Evolutionary conservation across 2,797 vertebrate species (phyloP).

Genomic region (Chelonia mydas): DNA sequence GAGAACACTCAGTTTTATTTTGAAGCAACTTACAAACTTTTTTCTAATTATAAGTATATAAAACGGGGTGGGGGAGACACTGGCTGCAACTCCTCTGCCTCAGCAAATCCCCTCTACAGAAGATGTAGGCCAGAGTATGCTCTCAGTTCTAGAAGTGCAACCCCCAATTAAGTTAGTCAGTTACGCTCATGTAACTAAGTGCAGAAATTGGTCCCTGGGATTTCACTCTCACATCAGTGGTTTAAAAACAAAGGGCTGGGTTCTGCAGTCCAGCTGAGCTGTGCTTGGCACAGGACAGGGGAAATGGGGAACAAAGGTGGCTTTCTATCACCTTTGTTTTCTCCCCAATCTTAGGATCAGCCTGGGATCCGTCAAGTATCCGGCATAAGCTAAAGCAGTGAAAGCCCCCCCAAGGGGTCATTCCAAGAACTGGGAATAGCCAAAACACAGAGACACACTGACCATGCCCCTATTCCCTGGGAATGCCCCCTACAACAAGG

Average conservation of each 20-base stretch:
- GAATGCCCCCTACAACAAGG: neutral
- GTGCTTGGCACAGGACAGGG: neutral
- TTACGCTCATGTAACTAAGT: rapidly evolving
- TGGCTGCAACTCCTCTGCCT: constrained; percentile 25
- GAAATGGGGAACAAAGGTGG: neutral
- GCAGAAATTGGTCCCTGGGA: neutral
- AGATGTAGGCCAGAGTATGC: neutral
- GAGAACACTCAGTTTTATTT: constrained; percentile 33
- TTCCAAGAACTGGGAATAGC: neutral
- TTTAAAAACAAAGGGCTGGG: neutral
- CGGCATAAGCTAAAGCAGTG: neutral
- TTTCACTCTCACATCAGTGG: neutral
- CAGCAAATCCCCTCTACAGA: neutral
- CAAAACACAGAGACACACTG: neutral
- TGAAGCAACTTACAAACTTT: constrained; percentile 47
- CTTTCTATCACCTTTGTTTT: neutral
- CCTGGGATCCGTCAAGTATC: neutral
- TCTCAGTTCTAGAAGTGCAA: neutral
- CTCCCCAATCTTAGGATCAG: neutral
- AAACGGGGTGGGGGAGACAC: neutral
- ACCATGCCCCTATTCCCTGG: neutral
- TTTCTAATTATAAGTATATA: neutral
- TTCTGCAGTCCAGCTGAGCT: neutral
- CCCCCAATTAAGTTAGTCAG: rapidly evolving
- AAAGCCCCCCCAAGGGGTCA: neutral